Conservation (phyloP, 1,140 invertebrate species). For the Drosophila grimshawi region DNA sequence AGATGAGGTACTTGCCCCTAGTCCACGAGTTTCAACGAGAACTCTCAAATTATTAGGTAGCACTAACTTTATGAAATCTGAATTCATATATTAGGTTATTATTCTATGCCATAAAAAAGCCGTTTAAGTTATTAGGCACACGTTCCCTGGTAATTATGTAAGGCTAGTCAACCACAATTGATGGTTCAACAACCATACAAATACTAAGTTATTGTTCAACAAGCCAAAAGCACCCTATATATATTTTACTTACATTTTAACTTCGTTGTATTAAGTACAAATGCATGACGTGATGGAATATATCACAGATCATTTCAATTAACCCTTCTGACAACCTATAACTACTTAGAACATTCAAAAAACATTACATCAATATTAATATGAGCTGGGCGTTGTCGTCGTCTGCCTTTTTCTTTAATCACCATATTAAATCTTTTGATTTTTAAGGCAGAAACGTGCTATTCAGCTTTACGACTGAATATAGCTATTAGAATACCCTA, state of each 20-base stretch:
- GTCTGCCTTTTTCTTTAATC: neutral
- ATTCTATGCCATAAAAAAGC: no score
- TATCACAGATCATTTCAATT: constrained; percentile 19
- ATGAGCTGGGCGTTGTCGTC: neutral
- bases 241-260: no score
- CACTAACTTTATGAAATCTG: neutral
- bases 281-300: constrained; percentile 6
- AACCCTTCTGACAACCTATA: constrained; percentile 36
- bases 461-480: no score
- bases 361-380: neutral
- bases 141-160: no score
- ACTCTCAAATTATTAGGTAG: neutral
- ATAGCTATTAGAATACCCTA: no score
- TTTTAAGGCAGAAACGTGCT: neutral
- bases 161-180: no score
- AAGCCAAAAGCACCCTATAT: no score
- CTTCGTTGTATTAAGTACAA: neutral
- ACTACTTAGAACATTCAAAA: neutral
- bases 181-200: no score
- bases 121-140: no score
- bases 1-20: constrained; percentile 6
- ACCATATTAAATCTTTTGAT: neutral
- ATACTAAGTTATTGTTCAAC: no score
- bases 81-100: no score
- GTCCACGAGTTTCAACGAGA: neutral